A percentile compares a stretch with the other conserved stretches of the same genome.
These are phyloP conservation scores for Drosophila burlai DNA, from an alignment of 1,140 invertebrate species.

Conservation along the genomic window DNA sequence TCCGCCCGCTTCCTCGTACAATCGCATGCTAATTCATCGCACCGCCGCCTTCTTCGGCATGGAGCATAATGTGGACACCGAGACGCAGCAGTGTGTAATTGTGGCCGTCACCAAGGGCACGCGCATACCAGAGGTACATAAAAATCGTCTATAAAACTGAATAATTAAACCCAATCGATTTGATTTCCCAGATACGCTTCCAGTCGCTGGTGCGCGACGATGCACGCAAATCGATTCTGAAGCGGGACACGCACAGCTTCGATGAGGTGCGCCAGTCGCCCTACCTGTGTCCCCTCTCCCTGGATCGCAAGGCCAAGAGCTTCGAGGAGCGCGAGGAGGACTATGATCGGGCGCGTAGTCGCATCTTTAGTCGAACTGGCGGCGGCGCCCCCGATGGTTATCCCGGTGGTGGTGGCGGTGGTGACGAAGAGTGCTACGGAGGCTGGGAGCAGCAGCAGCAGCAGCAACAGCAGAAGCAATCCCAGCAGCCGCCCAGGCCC, in stretches of 20 bases:
- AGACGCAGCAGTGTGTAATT: conserved; percentile 93
- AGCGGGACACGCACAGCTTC: conserved; percentile 92
- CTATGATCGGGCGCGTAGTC: conserved; percentile 92
- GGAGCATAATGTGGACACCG: conserved; percentile 95
- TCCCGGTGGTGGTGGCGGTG: conserved; percentile 29
- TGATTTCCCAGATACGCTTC: conserved; percentile 86
- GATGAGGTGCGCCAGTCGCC: conserved; percentile 87
- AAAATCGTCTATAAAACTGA: neutral
- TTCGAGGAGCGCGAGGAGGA: conserved; percentile 96
- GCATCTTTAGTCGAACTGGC: conserved; percentile 90
- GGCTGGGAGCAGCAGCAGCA: conserved; percentile 65
- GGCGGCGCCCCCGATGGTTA: conserved; percentile 66
- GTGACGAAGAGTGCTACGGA: conserved; percentile 65
- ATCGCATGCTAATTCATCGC: conserved; percentile 97
- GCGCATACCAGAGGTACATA: conserved; percentile 88
- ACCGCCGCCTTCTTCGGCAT: conserved; percentile 97
- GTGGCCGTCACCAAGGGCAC: conserved; percentile 90
- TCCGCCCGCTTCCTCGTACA: conserved; percentile 96
- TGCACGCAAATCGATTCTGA: conserved; percentile 92
- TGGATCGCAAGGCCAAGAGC: conserved; percentile 92
- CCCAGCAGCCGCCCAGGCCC: conserved; percentile 58
- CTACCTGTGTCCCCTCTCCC: conserved; percentile 86
- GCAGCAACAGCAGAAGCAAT: conserved; percentile 57
- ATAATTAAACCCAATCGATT: neutral
- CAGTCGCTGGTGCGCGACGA: conserved; percentile 88